Evolutionary conservation across 2,797 vertebrate genomes (phyloP).

Genomic region (Oryzias dopingdopingensis): DNA sequence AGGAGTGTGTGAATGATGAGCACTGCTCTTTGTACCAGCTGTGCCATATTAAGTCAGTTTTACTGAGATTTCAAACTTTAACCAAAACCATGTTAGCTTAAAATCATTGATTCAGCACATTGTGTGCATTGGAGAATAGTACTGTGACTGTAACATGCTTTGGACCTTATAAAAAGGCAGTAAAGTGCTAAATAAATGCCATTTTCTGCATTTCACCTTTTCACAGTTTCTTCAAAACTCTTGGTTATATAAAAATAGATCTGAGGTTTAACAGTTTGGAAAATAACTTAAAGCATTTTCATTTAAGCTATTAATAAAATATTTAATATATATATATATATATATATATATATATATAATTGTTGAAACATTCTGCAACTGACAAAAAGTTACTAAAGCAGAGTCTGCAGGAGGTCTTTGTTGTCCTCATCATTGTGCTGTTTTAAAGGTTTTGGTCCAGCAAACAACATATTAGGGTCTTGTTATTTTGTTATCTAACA

Average conservation of each 20-base stretch:
- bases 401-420: conserved; percentile 33
- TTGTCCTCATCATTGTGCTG: conserved; percentile 53
- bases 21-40: conserved; percentile 63
- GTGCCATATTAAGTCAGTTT: conserved; percentile 71
- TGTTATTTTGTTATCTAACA: conserved; percentile 57
- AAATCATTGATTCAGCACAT: conserved; percentile 37
- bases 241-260: too few species aligned
- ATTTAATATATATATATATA: too few species aligned
- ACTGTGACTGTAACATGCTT: too few species aligned
- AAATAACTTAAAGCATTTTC: too few species aligned
- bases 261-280: too few species aligned
- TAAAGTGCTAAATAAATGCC: too few species aligned
- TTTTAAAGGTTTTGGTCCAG: conserved; percentile 33
- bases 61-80: conserved; percentile 73
- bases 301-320: too few species aligned
- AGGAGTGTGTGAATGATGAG: conserved; percentile 69
- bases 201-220: too few species aligned
- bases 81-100: conserved; percentile 59
- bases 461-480: conserved; percentile 36
- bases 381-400: conserved; percentile 14
- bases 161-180: too few species aligned
- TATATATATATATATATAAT: conserved; percentile 2
- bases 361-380: conserved; percentile 41
- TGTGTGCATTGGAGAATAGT: too few species aligned
- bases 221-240: too few species aligned